Evolutionary conservation across 1,140 invertebrate genomes (phyloP).

Genomic region (Diuraphis noxia): DNA sequence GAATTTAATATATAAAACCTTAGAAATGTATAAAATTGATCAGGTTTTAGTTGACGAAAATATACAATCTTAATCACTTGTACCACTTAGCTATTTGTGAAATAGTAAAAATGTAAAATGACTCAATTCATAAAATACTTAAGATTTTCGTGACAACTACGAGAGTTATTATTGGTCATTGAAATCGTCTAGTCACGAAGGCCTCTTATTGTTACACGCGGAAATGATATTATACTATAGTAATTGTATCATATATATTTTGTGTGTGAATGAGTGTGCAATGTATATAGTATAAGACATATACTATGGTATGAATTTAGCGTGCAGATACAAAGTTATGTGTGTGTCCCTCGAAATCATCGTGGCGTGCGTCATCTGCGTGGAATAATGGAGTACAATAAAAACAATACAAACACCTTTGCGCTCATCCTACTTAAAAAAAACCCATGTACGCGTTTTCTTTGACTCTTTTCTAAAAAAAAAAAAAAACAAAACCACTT

Average conservation of each 20-base stretch:
- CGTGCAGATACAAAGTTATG: slow-evolving; percentile 21
- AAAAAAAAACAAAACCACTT: not conserved
- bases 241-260: not conserved
- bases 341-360: not conserved
- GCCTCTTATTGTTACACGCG: not conserved
- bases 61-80: not conserved
- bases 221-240: not conserved
- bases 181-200: slow-evolving; percentile 18
- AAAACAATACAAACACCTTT: slow-evolving; percentile 1
- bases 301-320: not conserved
- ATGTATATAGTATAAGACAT: not conserved
- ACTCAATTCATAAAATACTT: not conserved
- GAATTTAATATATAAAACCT: not conserved
- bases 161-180: slow-evolving; percentile 7
- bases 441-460: not conserved
- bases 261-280: not conserved
- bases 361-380: not conserved
- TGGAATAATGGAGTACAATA: not conserved
- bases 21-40: not conserved
- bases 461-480: not conserved
- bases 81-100: not conserved
- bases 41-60: not conserved
- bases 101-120: slow-evolving; percentile 1
- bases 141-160: not conserved
- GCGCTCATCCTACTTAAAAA: not conserved